Evolutionary conservation across 2,113 vertebrate species (phyloP).

Genomic region (Pygoscelis antarcticus): DNA sequence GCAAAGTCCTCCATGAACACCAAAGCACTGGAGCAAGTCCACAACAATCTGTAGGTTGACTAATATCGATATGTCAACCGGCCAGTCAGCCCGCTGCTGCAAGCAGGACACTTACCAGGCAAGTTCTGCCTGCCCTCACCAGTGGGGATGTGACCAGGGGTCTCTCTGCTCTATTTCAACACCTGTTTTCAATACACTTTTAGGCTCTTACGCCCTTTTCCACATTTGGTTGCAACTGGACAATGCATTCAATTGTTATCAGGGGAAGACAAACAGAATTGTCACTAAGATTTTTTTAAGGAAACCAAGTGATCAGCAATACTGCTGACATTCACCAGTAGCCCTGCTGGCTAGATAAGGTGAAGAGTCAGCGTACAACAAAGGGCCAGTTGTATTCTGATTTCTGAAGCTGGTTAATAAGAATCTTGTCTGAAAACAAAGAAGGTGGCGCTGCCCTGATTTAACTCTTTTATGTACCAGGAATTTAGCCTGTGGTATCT

Average conservation of each 20-base stretch:
- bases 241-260: background rate
- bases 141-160: fast-evolving
- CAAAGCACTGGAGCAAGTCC: background rate
- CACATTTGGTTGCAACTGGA: background rate
- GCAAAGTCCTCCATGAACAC: background rate
- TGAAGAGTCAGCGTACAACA: background rate
- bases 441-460: background rate
- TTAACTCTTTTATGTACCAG: background rate
- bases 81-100: background rate
- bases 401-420: background rate
- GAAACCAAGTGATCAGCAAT: background rate
- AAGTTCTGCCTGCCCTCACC: background rate
- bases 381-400: background rate
- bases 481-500: background rate
- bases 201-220: background rate
- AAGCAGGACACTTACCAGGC: background rate
- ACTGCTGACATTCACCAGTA: background rate
- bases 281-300: background rate
- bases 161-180: background rate
- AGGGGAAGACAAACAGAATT: background rate
- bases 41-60: fast-evolving
- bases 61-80: background rate
- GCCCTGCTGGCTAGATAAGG: background rate
- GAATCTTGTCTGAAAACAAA: background rate
- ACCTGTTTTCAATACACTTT: background rate